phyloP scores from a whole-genome alignment of 2,113 vertebrate genomes.

The Carassius auratus region DNA sequence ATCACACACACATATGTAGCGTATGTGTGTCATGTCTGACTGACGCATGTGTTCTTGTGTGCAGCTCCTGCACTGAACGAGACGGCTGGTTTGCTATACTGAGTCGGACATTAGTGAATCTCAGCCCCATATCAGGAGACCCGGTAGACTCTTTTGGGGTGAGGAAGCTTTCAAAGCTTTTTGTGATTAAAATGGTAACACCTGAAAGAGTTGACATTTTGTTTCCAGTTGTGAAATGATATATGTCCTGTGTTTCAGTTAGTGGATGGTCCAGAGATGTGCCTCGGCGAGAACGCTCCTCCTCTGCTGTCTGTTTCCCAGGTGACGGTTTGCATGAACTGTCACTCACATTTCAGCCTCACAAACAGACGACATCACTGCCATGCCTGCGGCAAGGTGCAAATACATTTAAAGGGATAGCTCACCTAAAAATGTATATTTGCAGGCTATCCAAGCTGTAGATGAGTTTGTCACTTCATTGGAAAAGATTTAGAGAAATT shows the following conservation, averaged over 20 bases:
- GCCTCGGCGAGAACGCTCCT: conserved; percentile 88
- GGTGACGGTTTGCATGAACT: conserved; percentile 97
- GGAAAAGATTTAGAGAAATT: background rate
- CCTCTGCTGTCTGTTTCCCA: conserved; percentile 89
- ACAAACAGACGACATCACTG: conserved; percentile 93
- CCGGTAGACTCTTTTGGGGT: conserved; percentile 33
- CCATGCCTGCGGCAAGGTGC: conserved; percentile 94
- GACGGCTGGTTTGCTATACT: conserved; percentile 94
- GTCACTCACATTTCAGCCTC: conserved; percentile 91
- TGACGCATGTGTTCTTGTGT: conserved; percentile 16
- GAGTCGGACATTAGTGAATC: conserved; percentile 82
- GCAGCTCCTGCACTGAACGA: conserved; percentile 81
- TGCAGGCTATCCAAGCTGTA: background rate
- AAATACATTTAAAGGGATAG: background rate
- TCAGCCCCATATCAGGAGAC: conserved; percentile 31
- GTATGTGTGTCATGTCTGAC: background rate
- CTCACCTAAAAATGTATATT: too few species aligned
- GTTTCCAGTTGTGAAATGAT: background rate
- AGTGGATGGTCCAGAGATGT: conserved; percentile 29
- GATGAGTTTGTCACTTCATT: background rate
- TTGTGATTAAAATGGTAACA: background rate
- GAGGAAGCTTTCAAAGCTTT: conserved; percentile 11
- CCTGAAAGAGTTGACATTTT: conserved; percentile 25
- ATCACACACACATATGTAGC: background rate
- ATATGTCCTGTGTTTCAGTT: conserved; percentile 15